Base-by-base conservation (phyloP, 2,888 invertebrate genomes). In the Dryobota labecula region DNA sequence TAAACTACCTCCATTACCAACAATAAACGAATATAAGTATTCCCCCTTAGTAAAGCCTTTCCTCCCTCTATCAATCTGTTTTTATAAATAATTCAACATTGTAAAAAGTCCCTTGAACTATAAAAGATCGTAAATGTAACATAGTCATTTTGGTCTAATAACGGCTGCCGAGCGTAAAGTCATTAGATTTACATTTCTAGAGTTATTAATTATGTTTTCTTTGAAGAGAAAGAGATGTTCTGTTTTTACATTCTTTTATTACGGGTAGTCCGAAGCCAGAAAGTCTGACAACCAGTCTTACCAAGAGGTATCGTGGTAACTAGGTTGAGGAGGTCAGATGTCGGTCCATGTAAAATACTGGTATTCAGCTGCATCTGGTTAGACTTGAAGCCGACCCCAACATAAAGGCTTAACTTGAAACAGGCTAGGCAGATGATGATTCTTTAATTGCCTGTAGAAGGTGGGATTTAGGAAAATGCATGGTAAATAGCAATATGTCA, bases 11-110 rank as follows among this genome's bases (percentile, higher is more conserved):
- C 8, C 30, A 45, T 76, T 61, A 57, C 13, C 20, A 36, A 20
- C 47, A 58, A 53, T 63, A 64, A 56, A 33, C 30, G n/a, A 30
- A 30, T 20, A 18, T 15, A 7, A 54, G 24, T 38, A 49, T 45
- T 72, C n/a, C 54, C 41, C 24, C 13, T 45, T n/a, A 6, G 7
- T 13, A 33, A 8, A 27, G 7, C 58, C 36, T 60, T 76, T 71
- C 63, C 63, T 54, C 20, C 9, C 0, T 18, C 0, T 18, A 60
- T 24, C 6, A 38, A 63, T 49, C 27, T 36, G 20, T 47, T 68
- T 66, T 33, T 45, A 74, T 73, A 71, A 71, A 73, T 71, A 47
- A 64, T 53, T 33, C 24, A 47, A n/a, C n/a, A 41, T 33, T 13
- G 13, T 49, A 64, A 54, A 73, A 57, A 45, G 2, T 36, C 5